Percentiles rank a stretch among this genome's conserved stretches.
Evolutionary conservation across 2,113 vertebrate species (phyloP).

Genomic region (Sigmodon hispidus): DNA sequence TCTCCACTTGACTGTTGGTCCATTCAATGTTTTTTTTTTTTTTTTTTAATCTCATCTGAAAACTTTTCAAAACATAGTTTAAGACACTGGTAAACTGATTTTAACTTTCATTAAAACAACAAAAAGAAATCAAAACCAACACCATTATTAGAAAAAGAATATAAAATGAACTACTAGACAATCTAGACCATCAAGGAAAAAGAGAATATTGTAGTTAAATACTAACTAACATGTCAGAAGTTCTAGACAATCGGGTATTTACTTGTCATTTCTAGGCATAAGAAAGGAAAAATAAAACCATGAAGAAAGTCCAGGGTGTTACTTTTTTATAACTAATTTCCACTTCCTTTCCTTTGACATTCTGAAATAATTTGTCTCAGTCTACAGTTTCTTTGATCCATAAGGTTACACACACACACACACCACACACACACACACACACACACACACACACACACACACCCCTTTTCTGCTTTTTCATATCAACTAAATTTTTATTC

Average conservation of each 20-base stretch:
- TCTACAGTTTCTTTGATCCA: neutral
- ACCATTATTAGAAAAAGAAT: constrained; percentile 26
- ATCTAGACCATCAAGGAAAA: neutral
- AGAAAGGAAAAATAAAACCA: neutral
- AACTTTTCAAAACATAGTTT: constrained; percentile 18
- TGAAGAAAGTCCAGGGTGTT: neutral
- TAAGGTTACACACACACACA: neutral
- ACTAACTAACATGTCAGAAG: neutral
- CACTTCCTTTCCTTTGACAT: constrained; percentile 40
- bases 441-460: too few relatives aligned
- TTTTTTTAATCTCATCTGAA: constrained; percentile 43
- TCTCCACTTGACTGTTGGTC: neutral
- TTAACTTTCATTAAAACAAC: neutral
- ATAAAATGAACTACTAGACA: constrained; percentile 10
- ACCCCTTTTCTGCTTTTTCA: neutral
- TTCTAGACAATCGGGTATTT: constrained; percentile 22
- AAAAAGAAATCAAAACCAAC: neutral
- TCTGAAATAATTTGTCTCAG: neutral
- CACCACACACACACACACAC: too few relatives aligned
- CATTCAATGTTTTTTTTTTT: neutral
- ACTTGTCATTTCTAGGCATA: neutral
- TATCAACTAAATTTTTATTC: neutral
- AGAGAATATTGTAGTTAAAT: neutral
- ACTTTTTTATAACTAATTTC: neutral
- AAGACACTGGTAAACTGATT: neutral